Evolutionary conservation across 2,797 vertebrate species (phyloP), one percentile per base, ranked within the genome.

Genomic region (Peromyscus aztecus): DNA sequence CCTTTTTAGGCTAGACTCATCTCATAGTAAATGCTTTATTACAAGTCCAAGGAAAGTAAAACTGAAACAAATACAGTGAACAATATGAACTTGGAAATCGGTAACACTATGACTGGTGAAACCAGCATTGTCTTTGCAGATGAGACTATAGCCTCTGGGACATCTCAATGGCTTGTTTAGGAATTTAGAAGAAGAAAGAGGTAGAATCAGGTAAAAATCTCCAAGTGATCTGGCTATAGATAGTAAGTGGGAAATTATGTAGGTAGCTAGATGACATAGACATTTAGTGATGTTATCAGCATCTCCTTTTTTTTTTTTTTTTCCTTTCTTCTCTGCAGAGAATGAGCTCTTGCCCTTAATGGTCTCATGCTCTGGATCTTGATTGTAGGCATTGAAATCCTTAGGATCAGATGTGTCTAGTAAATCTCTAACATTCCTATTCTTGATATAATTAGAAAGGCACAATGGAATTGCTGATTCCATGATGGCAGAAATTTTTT

Each of bases 61-160:
- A 86, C 81, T 31, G 31, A 80, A 94, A 92, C 49, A 92, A 90
- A 89, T 84, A 65, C 7, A 61, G 16, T 37, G 29, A 90, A 55
- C 52, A 89, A 86, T 76, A 83, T 23, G 86, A 95, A 83, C 55
- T 43, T 24, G 31, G 61, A 95, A 94, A 97, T 94, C 84, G 92
- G 37, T 46, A 93, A 61, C 4, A 65, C 23, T 59, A 14, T 40
- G 31, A 13, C 13, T 52, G 17, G 4, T 91, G 46, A 4, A 61
- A 7, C 17, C 71, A 34, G 57, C 8, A 67, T 31, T 24, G 19
- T 85, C 37, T 37, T 90, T 97, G 57, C 10, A 73, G 49, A 49
- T 65, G 19, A 80, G 16, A 71, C 63, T 61, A 71, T 4, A 89
- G 61, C n/a, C 75, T 65, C 16, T 21, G 7, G 75, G 67, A 13